Percentiles rank a stretch among this genome's conserved stretches.
phyloP scores from a whole-genome alignment of 2,888 invertebrate genomes.

The Sinohyriopsis cumingii region DNA sequence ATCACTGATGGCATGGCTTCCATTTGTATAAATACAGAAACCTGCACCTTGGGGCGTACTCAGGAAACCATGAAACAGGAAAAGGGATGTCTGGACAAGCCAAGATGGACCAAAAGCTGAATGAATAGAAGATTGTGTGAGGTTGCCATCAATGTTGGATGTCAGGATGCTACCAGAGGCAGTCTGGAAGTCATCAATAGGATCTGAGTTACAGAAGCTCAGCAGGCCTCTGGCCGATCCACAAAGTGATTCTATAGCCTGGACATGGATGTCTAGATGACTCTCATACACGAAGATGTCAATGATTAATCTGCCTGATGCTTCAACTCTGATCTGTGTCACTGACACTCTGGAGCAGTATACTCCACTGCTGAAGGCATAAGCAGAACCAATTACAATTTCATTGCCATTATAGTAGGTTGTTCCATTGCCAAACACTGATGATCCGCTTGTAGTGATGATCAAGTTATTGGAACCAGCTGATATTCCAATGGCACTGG shows the following conservation, averaged over 20 bases:
- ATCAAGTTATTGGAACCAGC: too few species aligned
- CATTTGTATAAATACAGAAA: slow-evolving; percentile 30
- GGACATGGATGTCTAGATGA: slow-evolving; percentile 14
- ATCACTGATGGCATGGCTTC: slow-evolving; percentile 28
- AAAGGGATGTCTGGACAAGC: slow-evolving; percentile 15
- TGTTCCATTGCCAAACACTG: too few species aligned
- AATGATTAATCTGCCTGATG: slow-evolving; percentile 6
- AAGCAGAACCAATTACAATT: slow-evolving; percentile 9
- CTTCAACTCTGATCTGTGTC: slow-evolving; percentile 12
- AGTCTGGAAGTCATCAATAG: slow-evolving; percentile 33
- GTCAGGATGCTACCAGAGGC: slow-evolving; percentile 25
- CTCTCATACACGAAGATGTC: slow-evolving; percentile 14
- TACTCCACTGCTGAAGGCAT: slow-evolving; percentile 6
- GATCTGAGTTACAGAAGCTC: slow-evolving; percentile 19
- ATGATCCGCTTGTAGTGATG: too few species aligned
- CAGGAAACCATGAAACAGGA: slow-evolving; percentile 22
- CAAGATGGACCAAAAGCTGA: slow-evolving; percentile 41
- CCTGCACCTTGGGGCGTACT: slow-evolving; percentile 24
- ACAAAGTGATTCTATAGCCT: slow-evolving; percentile 11
- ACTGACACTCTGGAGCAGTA: slow-evolving; percentile 5
- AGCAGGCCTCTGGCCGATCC: slow-evolving; percentile 19
- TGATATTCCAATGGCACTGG: too few species aligned
- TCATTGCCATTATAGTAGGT: slow-evolving; percentile 8
- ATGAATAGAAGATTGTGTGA: slow-evolving; percentile 32
- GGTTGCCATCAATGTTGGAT: slow-evolving; percentile 9